A percentile compares a stretch with the other conserved stretches of the same genome.
phyloP scores from a whole-genome alignment of 2,888 invertebrate species.

The Cryptus armator region DNA sequence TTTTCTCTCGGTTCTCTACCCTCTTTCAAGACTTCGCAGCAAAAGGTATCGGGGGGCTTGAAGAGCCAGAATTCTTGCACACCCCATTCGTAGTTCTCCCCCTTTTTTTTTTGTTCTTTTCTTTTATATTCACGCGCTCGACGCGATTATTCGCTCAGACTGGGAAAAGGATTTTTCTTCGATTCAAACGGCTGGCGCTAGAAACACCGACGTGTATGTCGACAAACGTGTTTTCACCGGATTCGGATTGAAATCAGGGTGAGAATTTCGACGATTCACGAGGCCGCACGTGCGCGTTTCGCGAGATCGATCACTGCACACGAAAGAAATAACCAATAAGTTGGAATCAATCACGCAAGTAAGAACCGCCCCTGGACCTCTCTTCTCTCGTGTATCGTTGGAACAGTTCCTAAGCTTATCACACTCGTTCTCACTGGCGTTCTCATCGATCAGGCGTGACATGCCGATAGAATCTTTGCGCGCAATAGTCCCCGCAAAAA shows the following conservation, averaged over 20 bases:
- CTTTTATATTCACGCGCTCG: slow-evolving; percentile 7
- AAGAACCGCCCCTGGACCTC: slow-evolving; percentile 1
- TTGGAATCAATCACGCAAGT: slow-evolving; percentile 54
- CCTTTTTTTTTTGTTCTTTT: not conserved
- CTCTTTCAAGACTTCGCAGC: not conserved
- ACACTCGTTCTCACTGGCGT: slow-evolving; percentile 17
- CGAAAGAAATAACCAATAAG: slow-evolving; percentile 51
- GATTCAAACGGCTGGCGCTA: slow-evolving; percentile 16
- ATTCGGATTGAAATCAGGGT: not conserved
- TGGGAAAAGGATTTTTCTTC: slow-evolving; percentile 51
- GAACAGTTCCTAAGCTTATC: slow-evolving; percentile 20
- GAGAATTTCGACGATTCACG: slow-evolving; percentile 25
- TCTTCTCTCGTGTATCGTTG: slow-evolving; percentile 15
- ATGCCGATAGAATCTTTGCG: slow-evolving; percentile 48
- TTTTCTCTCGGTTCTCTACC: slow-evolving; percentile 38
- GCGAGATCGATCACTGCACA: slow-evolving; percentile 45
- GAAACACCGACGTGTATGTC: not conserved
- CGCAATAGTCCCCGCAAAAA: not conserved
- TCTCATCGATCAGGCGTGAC: slow-evolving; percentile 63
- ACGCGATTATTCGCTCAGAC: slow-evolving; percentile 7
- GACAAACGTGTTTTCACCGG: slow-evolving; percentile 2
- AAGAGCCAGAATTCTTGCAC: not conserved
- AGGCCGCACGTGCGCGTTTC: slow-evolving; percentile 27
- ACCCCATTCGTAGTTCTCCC: not conserved
- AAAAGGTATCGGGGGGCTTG: not conserved